Evolutionary conservation across 2,888 invertebrate species (phyloP).

Genomic region (Gasteruption jaculator): DNA sequence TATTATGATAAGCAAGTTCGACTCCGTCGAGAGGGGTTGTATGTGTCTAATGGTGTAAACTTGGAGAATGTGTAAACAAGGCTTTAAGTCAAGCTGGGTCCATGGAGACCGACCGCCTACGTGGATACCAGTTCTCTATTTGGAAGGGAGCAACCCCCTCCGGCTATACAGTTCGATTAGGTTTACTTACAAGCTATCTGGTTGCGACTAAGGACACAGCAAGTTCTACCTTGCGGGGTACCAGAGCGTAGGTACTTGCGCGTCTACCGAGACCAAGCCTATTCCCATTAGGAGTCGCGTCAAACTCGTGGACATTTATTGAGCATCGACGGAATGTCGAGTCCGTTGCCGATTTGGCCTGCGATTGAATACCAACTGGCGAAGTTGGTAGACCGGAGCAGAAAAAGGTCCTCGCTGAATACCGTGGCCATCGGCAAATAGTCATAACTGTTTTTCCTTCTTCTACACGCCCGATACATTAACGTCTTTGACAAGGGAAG

Average conservation of each 20-base stretch:
- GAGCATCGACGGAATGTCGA: slow-evolving; percentile 33
- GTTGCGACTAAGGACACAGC: slow-evolving; percentile 36
- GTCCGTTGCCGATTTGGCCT: slow-evolving; percentile 17
- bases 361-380: no score
- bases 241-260: slow-evolving; percentile 13
- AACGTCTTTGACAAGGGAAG: no score
- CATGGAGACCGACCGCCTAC: slow-evolving; percentile 39
- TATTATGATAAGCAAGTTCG: no score
- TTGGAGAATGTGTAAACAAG: no score
- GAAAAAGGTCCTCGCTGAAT: no score
- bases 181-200: slow-evolving; percentile 39
- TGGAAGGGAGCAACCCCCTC: slow-evolving; percentile 33
- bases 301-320: slow-evolving; percentile 40
- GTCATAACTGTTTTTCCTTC: no score
- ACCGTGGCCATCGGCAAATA: no score
- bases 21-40: no score
- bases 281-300: slow-evolving; percentile 34
- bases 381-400: no score
- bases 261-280: background rate
- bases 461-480: no score
- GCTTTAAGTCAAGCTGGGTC: no score
- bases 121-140: slow-evolving; percentile 43
- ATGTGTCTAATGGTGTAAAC: no score
- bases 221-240: slow-evolving; percentile 29
- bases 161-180: slow-evolving; percentile 37